Base-by-base conservation (phyloP, 1,140 invertebrate genomes). In the Calliphora vicina region DNA sequence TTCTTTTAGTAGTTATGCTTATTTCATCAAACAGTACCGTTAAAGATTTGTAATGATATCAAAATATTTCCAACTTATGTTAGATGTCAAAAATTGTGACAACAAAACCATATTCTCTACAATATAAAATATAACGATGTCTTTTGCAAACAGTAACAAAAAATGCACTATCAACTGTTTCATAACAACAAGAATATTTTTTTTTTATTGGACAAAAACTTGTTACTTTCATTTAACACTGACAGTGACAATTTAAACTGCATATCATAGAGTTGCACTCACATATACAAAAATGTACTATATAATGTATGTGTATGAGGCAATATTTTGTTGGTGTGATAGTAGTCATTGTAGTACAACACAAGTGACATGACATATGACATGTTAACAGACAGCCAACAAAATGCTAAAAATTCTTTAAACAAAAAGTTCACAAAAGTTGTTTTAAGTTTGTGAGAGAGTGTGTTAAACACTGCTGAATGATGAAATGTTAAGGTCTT, bases 241-340 rank as follows among this genome's bases (percentile, higher is more conserved):
- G 72, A 74, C 72, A 74, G 13, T 74, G 72, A 74, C 72, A 35
- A 15, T 35, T 74, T 74, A 35, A 74, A 74, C 72, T 74, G 72
- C 72, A 74, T 74, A 74, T 27, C 72, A 50, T n/a, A 50, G 17
- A 50, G 17, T n/a, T n/a, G n/a, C n/a, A n/a, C n/a, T n/a, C n/a
- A n/a, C n/a, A n/a, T n/a, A n/a, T n/a, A n/a, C n/a, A n/a, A n/a
- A n/a, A n/a, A n/a, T n/a, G n/a, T n/a, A n/a, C n/a, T n/a, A n/a
- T n/a, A n/a, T n/a, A n/a, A 35, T 35, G 10, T 35, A 35, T 35
- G 8, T 29, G 29, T 29, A 35, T 1, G 10, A 35, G 10, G 45
- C 12, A 12, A 50, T 13, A 50, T 10, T 35, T 35, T 35, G 35
- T 35, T 35, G 35, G 8, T 50, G 45, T 50, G 45, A n/a, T 50